phyloP scores from a whole-genome alignment of 2,888 invertebrate genomes.

The Ornithoptera alexandrae region DNA sequence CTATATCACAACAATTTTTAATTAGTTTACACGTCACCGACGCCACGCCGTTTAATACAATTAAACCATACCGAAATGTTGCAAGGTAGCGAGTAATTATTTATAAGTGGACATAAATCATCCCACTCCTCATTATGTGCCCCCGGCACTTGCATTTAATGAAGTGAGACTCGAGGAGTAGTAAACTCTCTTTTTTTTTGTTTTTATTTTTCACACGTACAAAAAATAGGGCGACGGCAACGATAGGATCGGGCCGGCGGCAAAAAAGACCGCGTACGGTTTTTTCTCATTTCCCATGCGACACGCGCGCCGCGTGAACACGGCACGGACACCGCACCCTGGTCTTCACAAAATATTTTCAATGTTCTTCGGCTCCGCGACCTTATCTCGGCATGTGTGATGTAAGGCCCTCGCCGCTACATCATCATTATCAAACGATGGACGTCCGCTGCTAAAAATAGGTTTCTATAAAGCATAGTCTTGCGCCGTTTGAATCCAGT shows the following conservation, averaged over 20 bases:
- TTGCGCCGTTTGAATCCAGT: no score
- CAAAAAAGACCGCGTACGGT: constrained; percentile 17
- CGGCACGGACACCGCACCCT: constrained; percentile 4
- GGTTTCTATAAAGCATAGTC: no score
- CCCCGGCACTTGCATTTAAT: constrained; percentile 2
- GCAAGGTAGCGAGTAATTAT: constrained; percentile 1
- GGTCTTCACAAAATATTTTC: constrained; percentile 20
- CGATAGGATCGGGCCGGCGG: constrained; percentile 22
- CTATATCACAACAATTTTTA: no score
- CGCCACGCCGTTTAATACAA: no score
- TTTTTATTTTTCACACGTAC: background rate
- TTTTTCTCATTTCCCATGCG: constrained; percentile 24
- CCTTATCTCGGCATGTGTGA: no score
- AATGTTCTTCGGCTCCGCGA: constrained; percentile 1
- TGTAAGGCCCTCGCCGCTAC: no score
- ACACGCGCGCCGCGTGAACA: constrained; percentile 6
- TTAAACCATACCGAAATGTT: background rate
- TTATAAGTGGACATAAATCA: constrained; percentile 12
- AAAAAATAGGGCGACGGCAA: constrained; percentile 17
- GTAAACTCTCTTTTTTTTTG: background rate
- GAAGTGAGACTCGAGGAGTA: constrained; percentile 14
- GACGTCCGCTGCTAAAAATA: no score
- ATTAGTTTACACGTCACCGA: no score
- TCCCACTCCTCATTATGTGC: constrained; percentile 2
- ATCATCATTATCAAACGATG: no score